Evolutionary conservation across 2,113 vertebrate genomes (phyloP), one percentile per base, ranked within the genome.

Genomic region (Cephalopholis sonnerati): DNA sequence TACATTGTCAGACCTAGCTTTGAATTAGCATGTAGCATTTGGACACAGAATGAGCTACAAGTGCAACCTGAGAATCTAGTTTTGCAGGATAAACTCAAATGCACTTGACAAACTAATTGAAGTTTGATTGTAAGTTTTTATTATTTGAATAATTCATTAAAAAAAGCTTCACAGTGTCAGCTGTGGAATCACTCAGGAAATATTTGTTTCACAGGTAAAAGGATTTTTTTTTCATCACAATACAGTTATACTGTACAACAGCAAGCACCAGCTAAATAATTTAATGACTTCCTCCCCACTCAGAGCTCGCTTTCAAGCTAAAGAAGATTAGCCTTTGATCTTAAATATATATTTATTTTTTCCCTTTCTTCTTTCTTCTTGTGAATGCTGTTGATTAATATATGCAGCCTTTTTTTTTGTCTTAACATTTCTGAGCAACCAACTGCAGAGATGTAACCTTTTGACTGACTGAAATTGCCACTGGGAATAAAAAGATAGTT

Each of bases 211-310:
- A 50, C 72, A 51, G 25, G 18, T 54, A 41, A 74, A 76, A 18
- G 36, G 5, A 41, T 80, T 70, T 74, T 36, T 67, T 57, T 39
- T 61, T 29, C 61, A 36, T 29, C 61, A 36, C 22, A 65, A 73
- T 58, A 36, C 22, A 65, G 66, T 58, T 27, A 58, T 2, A 58
- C 29, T 32, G 55, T 10, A 72, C 24, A 65, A 69, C 65, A 57
- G 55, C 50, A 55, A 73, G 62, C 58, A 58, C 20, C 66, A 58
- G 48, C 58, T 83, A 74, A 84, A 87, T 89, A 80, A 84, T 88
- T 79, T 25, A 84, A 65, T 22, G 18, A 74, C 62, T 79, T 81
- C 29, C 70, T 73, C 48, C 15, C 12, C 20, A 70, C 64, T 48
- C 67, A 59, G 53, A 24, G 50, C 29, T 72, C 17, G 63, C 68